Percentiles rank a stretch among this genome's conserved stretches.
These are phyloP conservation scores for Psittacara wagleri DNA, from an alignment of 2,113 vertebrate genomes.

Conservation along the genomic window DNA sequence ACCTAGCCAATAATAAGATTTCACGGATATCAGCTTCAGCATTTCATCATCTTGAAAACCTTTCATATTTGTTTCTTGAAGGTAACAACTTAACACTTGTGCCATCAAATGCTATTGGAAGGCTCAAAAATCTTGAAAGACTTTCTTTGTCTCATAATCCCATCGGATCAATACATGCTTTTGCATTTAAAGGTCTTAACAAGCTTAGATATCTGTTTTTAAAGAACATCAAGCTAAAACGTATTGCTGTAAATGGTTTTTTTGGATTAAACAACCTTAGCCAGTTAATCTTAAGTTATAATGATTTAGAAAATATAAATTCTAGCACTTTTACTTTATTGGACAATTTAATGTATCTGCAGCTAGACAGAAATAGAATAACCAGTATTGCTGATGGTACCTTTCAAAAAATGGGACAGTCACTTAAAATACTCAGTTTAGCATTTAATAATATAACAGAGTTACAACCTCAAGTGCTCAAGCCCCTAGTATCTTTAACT, in stretches of 20 bases:
- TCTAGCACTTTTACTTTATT: constrained; percentile 65
- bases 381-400: constrained; percentile 54
- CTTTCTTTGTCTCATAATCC: constrained; percentile 73
- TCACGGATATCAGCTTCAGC: constrained; percentile 67
- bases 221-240: constrained; percentile 67
- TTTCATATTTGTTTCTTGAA: constrained; percentile 72
- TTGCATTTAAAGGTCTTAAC: constrained; percentile 73
- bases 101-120: constrained; percentile 68
- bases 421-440: constrained; percentile 78
- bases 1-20: constrained; percentile 74
- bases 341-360: constrained; percentile 69
- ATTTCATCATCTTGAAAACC: constrained; percentile 71
- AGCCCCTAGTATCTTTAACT: constrained; percentile 75
- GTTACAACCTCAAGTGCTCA: constrained; percentile 71
- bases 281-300: constrained; percentile 70
- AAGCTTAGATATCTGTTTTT: constrained; percentile 69
- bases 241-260: constrained; percentile 67
- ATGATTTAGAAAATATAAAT: constrained; percentile 73
- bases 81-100: constrained; percentile 71
- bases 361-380: constrained; percentile 75
- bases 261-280: constrained; percentile 71
- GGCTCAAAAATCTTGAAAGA: constrained; percentile 70
- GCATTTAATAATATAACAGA: constrained; percentile 80
- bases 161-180: constrained; percentile 65
- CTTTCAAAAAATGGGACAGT: constrained; percentile 72